Evolutionary conservation across 2,113 vertebrate species (phyloP).

Genomic region (Pluvianellus socialis): DNA sequence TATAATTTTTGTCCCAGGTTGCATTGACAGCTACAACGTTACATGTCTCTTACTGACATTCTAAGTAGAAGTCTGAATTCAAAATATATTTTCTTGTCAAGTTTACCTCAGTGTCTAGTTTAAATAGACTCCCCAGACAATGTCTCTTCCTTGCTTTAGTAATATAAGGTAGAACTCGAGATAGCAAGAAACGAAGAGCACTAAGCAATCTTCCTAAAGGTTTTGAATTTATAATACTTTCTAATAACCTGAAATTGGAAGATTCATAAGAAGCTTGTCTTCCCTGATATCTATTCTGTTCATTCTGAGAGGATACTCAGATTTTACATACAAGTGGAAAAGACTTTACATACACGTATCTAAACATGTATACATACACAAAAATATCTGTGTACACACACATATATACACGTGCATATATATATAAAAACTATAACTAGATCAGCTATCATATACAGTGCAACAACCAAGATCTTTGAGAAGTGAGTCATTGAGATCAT

Average conservation of each 20-base stretch:
- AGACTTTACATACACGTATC: not conserved
- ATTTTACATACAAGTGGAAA: not conserved
- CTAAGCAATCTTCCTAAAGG: not conserved
- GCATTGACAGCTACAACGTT: rapidly evolving
- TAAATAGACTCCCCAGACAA: not conserved
- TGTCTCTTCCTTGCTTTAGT: not conserved
- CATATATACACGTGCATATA: not conserved
- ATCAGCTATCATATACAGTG: not conserved
- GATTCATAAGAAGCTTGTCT: not conserved
- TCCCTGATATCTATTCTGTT: not conserved
- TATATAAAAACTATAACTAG: not conserved
- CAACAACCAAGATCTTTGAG: not conserved
- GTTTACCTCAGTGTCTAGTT: not conserved
- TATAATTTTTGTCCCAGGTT: not conserved
- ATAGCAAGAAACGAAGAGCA: not conserved
- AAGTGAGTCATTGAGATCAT: not conserved
- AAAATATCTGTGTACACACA: not conserved
- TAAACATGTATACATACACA: not conserved
- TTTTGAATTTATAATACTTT: not conserved
- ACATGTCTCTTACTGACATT: not conserved
- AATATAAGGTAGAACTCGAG: not conserved
- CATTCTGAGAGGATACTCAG: not conserved
- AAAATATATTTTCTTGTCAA: not conserved
- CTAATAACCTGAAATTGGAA: not conserved
- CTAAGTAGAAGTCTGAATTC: not conserved